Percentiles rank a stretch among this genome's conserved stretches.
These are phyloP conservation scores for Leptopilina clavipes DNA, from an alignment of 1,140 invertebrate genomes.

Conservation along the genomic window DNA sequence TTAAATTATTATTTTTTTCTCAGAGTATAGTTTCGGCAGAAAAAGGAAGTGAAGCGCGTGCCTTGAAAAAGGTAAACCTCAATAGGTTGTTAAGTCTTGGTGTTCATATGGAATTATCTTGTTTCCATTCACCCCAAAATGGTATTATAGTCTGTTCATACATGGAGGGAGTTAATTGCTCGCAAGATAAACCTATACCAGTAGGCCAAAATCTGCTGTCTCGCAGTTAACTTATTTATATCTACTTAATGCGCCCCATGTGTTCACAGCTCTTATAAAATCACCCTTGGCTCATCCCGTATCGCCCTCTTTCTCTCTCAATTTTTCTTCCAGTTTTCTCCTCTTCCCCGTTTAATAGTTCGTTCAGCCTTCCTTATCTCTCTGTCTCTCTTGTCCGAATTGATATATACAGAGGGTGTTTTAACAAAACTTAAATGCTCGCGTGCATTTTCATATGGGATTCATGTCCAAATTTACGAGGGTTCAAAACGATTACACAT, in stretches of 20 bases:
- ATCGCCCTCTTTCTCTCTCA: neutral
- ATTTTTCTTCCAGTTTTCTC: neutral
- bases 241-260: conserved; percentile 34
- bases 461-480: conserved; percentile 24
- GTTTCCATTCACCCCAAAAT: conserved; percentile 4
- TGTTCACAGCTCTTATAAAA: conserved; percentile 22
- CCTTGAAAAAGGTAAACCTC: conserved; percentile 13
- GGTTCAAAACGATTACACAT: neutral
- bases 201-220: conserved; percentile 29
- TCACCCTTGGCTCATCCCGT: conserved; percentile 14
- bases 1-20: too few species aligned
- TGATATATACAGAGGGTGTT: conserved; percentile 15
- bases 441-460: neutral
- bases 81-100: conserved; percentile 28
- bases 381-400: conserved; percentile 9
- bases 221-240: conserved; percentile 31
- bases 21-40: too few species aligned
- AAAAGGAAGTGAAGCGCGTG: too few species aligned
- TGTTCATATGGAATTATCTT: conserved; percentile 32
- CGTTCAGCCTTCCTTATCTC: conserved; percentile 2
- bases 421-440: conserved; percentile 9
- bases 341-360: neutral
- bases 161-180: conserved; percentile 22
- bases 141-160: neutral
- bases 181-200: conserved; percentile 20